Base-by-base conservation (phyloP, 2,113 vertebrate genomes). In the Stictonetta naevosa region DNA sequence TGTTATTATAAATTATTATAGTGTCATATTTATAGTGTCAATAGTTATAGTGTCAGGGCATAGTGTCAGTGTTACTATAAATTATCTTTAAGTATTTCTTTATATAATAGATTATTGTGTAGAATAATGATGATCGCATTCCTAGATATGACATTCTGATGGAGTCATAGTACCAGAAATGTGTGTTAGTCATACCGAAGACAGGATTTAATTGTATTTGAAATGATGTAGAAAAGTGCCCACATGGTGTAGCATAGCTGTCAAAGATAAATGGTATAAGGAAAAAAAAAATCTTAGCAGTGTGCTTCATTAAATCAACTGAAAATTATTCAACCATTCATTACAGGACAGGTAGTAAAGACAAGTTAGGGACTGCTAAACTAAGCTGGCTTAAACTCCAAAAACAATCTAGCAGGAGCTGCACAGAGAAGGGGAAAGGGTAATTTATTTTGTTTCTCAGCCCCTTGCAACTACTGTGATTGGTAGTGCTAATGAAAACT, bases 371-470 rank as follows among this genome's bases (percentile, higher is more conserved):
- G 29, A 60, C 34, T 72, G 23, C 66, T 67, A 55, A 71, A 64
- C 38, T 83, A n/a, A 48, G 33, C 31, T 90, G 66, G 86, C 44
- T 79, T 83, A 34, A 56, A n/a, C n/a, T 64, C 33, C 62, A 46
- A 83, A 44, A 87, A 60, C 55, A 56, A 19, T 81, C 60, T 84
- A 73, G 62, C 12, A 83, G 38, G n/a, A 87, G 8, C 52, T 86
- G 40, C n/a, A 78, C 34, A 78, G 82, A 88, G 53, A 72, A 72
- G 38, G 64, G 34, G 34, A 79, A 94, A 83, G 50, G 67, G 20
- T 94, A 64, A 94, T 95, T 90, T 85, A 42, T 84, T 83, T 88
- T 44, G 3, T 25, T 92, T 88, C 50, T 90, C 44, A 94, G 72
- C 48, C 62, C 38, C 83, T 44, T 93, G 67, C 23, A 76, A 44